Base-by-base conservation (phyloP, 2,113 vertebrate species). In the Platichthys stellatus region DNA sequence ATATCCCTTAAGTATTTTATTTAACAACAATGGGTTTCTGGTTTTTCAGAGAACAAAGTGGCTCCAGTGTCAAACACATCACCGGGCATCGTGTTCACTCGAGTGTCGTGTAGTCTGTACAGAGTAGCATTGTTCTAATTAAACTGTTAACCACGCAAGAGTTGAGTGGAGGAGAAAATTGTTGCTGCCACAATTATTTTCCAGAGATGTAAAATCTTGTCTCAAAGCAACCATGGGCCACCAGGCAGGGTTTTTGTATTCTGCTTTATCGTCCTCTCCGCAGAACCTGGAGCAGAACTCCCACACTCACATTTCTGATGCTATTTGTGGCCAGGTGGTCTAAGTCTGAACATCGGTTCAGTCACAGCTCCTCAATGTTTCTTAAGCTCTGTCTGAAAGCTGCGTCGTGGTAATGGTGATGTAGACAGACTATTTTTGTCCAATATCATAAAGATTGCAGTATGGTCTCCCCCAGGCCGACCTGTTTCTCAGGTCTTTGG, bases 371-470 rank as follows among this genome's bases (percentile, higher is more conserved):
- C 20, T 51, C 59, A 20, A 1, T 64, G 60, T 71, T 63, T 78
- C 62, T 69, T 21, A 45, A 45, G 63, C 43, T 31, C 31, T 11
- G 23, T 62, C 20, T 78, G 5, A 69, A 56, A 21, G 24, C 43
- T 1, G 3, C 14, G n/a, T n/a, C 35, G 12, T 66, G 10, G 17
- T 61, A 71, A 75, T 65, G 31, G 31, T 40, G 31, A 24, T 24
- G 66, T 51, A 63, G 43, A 58, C 49, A 51, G 73, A 26, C 60
- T 59, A 49, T 51, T 65, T 58, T 47, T 75, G 31, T 31, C 31
- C 31, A 5, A 31, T 31, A 31, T 31, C 31, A 31, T 31, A 7
- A 31, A 31, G 31, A 31, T 31, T 31, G 31, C 31, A 31, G 31
- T 1, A 31, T 7, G 31, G 31, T 31, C 6, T 7, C 5, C 31